A percentile compares a stretch with the other conserved stretches of the same genome.
phyloP scores from a whole-genome alignment of 2,888 invertebrate species.

The Drosophila cyrtoloma region DNA sequence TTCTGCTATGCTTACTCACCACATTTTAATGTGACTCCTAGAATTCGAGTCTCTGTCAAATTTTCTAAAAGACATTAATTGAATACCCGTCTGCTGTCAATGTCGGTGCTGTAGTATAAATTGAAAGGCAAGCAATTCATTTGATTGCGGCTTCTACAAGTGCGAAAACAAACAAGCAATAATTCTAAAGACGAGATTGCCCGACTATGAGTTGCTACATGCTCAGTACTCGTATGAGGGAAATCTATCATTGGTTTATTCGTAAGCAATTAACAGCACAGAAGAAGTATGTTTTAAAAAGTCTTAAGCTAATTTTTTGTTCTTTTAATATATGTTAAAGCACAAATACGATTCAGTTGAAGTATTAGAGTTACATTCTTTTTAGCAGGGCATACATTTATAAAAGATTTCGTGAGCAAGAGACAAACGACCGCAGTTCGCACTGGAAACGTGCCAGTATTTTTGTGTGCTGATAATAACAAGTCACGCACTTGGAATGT shows the following conservation, averaged over 20 bases:
- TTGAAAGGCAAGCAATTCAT: constrained; percentile 53
- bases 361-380: not conserved
- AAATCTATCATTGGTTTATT: not conserved
- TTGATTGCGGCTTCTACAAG: constrained; percentile 30
- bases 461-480: constrained; percentile 38
- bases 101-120: constrained; percentile 26
- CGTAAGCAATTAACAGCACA: not conserved
- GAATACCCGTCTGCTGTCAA: constrained; percentile 22
- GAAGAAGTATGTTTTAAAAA: not conserved
- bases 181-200: not conserved
- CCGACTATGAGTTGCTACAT: not conserved
- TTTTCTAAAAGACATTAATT: constrained; percentile 53
- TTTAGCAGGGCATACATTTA: constrained; percentile 6
- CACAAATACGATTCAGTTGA: not conserved
- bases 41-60: constrained; percentile 25
- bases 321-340: not conserved
- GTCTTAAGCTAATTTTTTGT: not conserved
- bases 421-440: constrained; percentile 18
- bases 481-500: constrained; percentile 57
- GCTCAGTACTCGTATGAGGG: not conserved
- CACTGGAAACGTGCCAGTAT: constrained; percentile 31
- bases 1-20: not conserved
- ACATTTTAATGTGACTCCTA: constrained; percentile 5
- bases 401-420: constrained; percentile 1
- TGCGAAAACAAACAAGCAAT: not conserved